Conservation (phyloP, 2,888 invertebrate species). For the Nephrotoma appendiculata region DNA sequence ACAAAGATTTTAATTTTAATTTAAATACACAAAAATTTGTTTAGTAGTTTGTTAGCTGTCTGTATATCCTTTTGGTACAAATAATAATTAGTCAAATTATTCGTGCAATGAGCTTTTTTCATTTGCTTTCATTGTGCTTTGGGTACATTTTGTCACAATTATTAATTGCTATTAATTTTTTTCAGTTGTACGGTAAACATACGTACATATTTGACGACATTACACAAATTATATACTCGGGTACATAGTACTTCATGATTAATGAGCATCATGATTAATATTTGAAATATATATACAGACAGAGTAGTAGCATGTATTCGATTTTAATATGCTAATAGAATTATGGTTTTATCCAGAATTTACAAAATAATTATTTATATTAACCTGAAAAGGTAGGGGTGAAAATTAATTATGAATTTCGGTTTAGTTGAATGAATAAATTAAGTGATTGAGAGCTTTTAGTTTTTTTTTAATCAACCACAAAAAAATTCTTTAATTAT, state of each 20-base stretch:
- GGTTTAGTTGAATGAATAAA: background rate
- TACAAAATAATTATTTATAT: background rate
- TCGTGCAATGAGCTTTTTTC: background rate
- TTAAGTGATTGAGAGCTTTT: background rate
- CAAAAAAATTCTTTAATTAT: too few species aligned
- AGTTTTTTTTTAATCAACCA: background rate
- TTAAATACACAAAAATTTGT: too few species aligned
- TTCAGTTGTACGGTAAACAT: background rate
- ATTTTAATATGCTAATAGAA: background rate
- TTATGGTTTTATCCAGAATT: background rate
- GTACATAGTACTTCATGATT: background rate
- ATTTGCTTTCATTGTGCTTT: background rate
- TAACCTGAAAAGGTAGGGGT: background rate
- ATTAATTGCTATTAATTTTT: background rate
- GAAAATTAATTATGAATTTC: background rate
- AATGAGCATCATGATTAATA: background rate
- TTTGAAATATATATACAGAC: background rate
- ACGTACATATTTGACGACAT: background rate
- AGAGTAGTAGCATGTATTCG: background rate
- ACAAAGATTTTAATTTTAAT: too few species aligned
- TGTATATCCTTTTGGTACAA: background rate
- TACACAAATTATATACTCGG: too few species aligned
- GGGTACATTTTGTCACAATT: background rate
- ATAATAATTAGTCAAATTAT: background rate
- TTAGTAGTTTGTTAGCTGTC: too few species aligned